Evolutionary conservation across 2,888 invertebrate species (phyloP), one percentile per base, ranked within the genome.

Genomic region (Lottia gigantea): DNA sequence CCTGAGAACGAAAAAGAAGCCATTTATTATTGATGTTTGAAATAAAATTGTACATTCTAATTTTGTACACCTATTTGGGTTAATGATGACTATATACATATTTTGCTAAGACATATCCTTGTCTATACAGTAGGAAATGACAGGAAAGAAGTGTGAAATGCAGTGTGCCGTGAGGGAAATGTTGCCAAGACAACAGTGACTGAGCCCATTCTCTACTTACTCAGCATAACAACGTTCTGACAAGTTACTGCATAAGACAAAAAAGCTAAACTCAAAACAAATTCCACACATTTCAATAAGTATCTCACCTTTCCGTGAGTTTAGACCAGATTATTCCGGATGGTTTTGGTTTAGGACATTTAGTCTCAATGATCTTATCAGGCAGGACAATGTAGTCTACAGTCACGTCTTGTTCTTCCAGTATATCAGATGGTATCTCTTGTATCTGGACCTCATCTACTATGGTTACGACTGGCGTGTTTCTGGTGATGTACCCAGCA

Each of bases 331-430:
- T 91, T 55, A 95, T 92, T n/a, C 94, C 94, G 49, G 88, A 86
- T 1, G 95, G 95, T 78, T 93, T 92, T 47, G 91, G 90, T 76
- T 91, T 87, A 16, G 72, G 79, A 74, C 90, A 90, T 67, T 90
- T 87, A 69, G 93, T 91, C 77, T 91, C 87, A 80, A 93, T 92
- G 77, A 94, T 92, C 90, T 65, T 92, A 15, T 93, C 94, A 46
- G 95, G 95, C 12, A 95, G 95, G 79, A 95, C 91, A 84, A 96
- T 95, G 80, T 94, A 92, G 88, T 96, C 95, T 67, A 95, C 93
- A 66, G 95, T 94, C 26, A 95, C 92, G 89, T 96, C 95, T 83
- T 95, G 93, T 45, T 92, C 92, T 79, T 93, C 92, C 83, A 95
- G 94, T 83, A 95, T 88, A 71, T 92, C 91, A 6, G 91, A 90